Conservation (phyloP, 2,797 vertebrate species). For the Megaceryle alcyon region DNA sequence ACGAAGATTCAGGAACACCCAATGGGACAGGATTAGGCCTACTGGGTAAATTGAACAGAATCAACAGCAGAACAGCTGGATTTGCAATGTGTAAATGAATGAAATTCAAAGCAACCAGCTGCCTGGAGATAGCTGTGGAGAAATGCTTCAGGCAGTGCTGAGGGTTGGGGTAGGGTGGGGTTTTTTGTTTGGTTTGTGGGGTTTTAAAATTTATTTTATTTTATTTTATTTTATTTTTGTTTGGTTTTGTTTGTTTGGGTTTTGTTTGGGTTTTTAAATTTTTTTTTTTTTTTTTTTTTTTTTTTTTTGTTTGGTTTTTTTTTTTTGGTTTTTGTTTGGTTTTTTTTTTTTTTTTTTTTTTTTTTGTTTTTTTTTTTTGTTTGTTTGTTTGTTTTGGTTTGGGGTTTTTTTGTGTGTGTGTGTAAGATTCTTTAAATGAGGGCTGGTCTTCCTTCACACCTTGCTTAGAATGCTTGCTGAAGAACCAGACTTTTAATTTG, state of each 20-base stretch:
- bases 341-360: no score
- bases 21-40: not conserved
- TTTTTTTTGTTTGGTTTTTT: no score
- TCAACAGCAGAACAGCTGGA: not conserved
- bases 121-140: not conserved
- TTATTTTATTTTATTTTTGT: no score
- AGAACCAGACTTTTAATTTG: not conserved
- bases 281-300: no score
- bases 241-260: no score
- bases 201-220: no score
- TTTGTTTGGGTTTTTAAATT: no score
- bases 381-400: no score
- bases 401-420: no score
- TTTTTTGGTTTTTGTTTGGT: no score
- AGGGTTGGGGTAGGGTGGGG: not conserved
- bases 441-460: not conserved
- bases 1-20: not conserved
- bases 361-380: no score
- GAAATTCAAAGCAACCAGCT: not conserved
- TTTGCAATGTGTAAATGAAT: not conserved
- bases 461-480: not conserved
- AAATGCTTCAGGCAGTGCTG: not conserved
- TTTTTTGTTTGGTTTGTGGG: no score
- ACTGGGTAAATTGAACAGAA: not conserved
- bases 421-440: not conserved